Conservation (phyloP, 2,113 vertebrate species). For the Pipra filicauda region DNA sequence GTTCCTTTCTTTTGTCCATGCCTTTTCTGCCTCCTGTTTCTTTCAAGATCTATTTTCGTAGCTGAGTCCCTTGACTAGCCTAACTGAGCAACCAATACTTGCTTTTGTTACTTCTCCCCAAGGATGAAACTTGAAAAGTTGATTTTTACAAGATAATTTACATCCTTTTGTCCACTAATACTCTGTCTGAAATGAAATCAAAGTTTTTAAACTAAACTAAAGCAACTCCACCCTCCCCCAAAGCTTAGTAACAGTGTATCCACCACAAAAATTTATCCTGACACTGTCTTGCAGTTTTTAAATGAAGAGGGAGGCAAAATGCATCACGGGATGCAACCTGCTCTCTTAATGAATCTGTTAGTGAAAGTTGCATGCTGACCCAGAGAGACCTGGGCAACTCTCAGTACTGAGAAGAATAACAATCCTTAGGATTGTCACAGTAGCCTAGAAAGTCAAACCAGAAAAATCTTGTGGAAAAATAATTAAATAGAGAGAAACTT, state of each 20-base stretch:
- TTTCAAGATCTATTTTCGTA: background rate
- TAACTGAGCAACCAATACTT: constrained; percentile 24
- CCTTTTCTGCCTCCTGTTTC: background rate
- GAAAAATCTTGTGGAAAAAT: background rate
- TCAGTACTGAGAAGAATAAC: background rate
- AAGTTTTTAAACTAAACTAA: constrained; percentile 2
- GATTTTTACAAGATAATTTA: background rate
- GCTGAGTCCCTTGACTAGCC: background rate
- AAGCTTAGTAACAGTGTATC: background rate
- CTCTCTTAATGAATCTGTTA: background rate
- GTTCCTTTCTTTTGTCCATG: background rate
- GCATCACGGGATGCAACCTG: background rate
- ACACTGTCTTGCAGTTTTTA: background rate
- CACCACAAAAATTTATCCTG: background rate
- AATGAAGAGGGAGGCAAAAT: background rate
- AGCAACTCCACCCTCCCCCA: background rate
- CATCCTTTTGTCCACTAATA: background rate
- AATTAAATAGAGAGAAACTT: background rate
- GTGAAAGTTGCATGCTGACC: background rate
- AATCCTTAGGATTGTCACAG: background rate
- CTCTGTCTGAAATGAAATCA: background rate
- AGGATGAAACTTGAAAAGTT: background rate
- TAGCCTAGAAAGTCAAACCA: background rate
- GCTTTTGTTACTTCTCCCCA: background rate
- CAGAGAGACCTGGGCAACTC: background rate